phyloP scores from a whole-genome alignment of 2,888 invertebrate species.

The Apoda limacodes region DNA sequence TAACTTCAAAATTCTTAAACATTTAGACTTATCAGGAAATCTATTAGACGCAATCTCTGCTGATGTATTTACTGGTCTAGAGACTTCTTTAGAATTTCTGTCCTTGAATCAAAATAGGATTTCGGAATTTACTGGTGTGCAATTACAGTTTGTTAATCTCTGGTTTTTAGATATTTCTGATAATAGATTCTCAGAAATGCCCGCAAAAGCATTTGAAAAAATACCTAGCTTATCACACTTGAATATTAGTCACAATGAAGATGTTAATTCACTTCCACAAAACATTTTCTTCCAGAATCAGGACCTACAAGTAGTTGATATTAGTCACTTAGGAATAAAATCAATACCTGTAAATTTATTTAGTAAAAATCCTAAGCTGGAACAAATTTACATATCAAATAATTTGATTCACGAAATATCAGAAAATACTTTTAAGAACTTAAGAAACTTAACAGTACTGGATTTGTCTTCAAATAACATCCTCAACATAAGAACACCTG shows the following conservation, averaged over 20 bases:
- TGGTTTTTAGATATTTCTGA: constrained; percentile 81
- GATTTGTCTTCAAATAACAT: constrained; percentile 86
- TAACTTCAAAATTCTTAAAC: constrained; percentile 78
- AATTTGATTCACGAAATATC: constrained; percentile 83
- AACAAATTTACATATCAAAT: constrained; percentile 75
- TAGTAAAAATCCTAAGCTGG: constrained; percentile 73
- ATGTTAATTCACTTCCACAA: constrained; percentile 73
- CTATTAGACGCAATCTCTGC: constrained; percentile 77
- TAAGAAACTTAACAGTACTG: constrained; percentile 78
- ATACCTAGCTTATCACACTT: constrained; percentile 76
- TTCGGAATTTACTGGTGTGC: constrained; percentile 73
- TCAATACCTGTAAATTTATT: constrained; percentile 79
- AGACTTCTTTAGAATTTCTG: constrained; percentile 77
- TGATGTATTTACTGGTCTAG: constrained; percentile 82
- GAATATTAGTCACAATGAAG: constrained; percentile 81
- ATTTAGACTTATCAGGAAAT: constrained; percentile 84
- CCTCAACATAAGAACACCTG: constrained; percentile 77
- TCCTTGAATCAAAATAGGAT: constrained; percentile 82
- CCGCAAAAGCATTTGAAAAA: constrained; percentile 74
- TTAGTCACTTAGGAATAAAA: constrained; percentile 80
- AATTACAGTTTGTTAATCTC: constrained; percentile 73
- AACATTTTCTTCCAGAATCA: constrained; percentile 78
- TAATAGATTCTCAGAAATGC: constrained; percentile 80
- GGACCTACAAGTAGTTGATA: constrained; percentile 76
- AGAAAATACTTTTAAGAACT: constrained; percentile 81